Base-by-base conservation (phyloP, 2,888 invertebrate species). In the Homarus gammarus region DNA sequence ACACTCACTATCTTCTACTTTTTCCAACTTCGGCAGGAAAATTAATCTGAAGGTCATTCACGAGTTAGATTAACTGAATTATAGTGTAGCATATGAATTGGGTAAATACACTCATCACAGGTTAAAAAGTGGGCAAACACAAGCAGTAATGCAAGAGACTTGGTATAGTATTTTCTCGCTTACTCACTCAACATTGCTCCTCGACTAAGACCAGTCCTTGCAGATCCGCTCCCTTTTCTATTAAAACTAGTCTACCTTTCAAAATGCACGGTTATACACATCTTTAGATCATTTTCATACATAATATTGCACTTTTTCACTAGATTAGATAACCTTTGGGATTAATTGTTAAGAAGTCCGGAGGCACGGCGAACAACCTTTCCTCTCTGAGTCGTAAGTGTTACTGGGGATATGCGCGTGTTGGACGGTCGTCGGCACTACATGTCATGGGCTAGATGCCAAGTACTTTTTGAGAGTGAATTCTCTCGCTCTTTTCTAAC, bases 371-470 rank as follows among this genome's bases (percentile, higher is more conserved):
- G 78, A 51, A 68, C 88, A 70, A 83, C 88, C 88, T 88, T 51
- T 56, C 88, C 77, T 84, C 77, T 84, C 83, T 68, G 88, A 40
- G 64, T 61, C 77, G 70, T 44, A 88, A 88, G 83, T 88, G 84
- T 83, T 88, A 88, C 88, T 88, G 88, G 72, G 83, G 83, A 64
- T 88, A 78, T 83, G 88, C 83, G 88, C 88, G 88, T 88, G 88
- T 88, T 84, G 88, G 88, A 68, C 77, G 88, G 84, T 83, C 88
- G 84, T 68, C 88, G 88, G 83, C 88, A 83, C 88, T 84, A 87
- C 88, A 88, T 75, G 88, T 84, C 88, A 88, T 83, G 83, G 38
- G 22, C 15, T 27, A 61, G 77, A 83, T 88, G 88, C 88, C 84
- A 88, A 44, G 78, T 40, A 40, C 78, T 70, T 40, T 44, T 49